These are phyloP conservation scores for Cylindroiulus punctatus DNA, from an alignment of 2,888 invertebrate species.

Conservation along the genomic window DNA sequence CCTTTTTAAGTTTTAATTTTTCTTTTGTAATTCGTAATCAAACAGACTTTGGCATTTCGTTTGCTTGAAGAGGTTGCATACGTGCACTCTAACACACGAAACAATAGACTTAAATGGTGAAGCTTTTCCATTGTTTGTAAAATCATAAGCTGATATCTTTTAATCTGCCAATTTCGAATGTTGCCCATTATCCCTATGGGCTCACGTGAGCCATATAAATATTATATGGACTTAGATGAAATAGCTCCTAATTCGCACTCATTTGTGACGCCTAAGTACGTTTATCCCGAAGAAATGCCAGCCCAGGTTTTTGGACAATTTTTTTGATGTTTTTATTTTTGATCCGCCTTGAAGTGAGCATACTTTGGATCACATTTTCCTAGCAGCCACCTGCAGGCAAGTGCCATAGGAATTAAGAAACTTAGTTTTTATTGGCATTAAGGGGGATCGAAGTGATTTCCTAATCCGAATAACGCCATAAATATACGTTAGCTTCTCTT, in stretches of 20 bases:
- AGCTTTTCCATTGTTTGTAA: slow-evolving; percentile 43
- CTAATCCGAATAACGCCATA: slow-evolving; percentile 24
- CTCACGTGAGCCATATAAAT: background rate
- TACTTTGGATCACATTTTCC: slow-evolving; percentile 7
- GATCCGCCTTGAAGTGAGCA: background rate
- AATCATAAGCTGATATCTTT: slow-evolving; percentile 32
- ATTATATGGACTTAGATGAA: slow-evolving; percentile 23
- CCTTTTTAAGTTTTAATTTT: slow-evolving; percentile 10
- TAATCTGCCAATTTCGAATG: slow-evolving; percentile 28
- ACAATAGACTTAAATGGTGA: slow-evolving; percentile 44
- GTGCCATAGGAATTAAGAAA: slow-evolving; percentile 29
- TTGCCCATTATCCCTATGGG: slow-evolving; percentile 34
- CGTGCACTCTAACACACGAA: background rate
- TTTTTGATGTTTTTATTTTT: background rate
- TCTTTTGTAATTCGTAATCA: slow-evolving; percentile 1
- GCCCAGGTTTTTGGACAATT: background rate
- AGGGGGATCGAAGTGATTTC: slow-evolving; percentile 39
- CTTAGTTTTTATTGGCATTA: slow-evolving; percentile 38
- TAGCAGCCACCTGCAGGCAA: slow-evolving; percentile 19
- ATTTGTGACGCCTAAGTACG: slow-evolving; percentile 19
- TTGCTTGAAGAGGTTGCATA: slow-evolving; percentile 19
- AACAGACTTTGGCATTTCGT: slow-evolving; percentile 48
- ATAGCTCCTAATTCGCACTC: slow-evolving; percentile 37
- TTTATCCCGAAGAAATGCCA: slow-evolving; percentile 15
- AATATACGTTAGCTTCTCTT: background rate